These are phyloP conservation scores for Cinclus mexicanus DNA, from an alignment of 2,113 vertebrate species.

Conservation along the genomic window DNA sequence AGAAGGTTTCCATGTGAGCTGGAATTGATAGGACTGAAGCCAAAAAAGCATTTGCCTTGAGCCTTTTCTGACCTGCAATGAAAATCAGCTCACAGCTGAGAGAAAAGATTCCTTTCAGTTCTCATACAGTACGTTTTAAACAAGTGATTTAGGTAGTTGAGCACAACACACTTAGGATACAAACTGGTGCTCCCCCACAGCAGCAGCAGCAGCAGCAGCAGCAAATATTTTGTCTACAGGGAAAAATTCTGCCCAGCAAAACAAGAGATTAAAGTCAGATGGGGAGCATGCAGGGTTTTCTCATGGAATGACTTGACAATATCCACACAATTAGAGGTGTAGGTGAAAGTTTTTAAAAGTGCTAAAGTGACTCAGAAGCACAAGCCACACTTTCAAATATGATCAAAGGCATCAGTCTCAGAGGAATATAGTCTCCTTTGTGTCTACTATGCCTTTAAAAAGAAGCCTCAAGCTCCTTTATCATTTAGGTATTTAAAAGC, in stretches of 20 bases:
- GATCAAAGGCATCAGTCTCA: constrained; percentile 28
- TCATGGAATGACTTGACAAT: constrained; percentile 21
- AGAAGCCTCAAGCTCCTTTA: background rate
- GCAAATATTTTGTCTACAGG: background rate
- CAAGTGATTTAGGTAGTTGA: background rate
- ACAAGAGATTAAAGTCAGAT: background rate
- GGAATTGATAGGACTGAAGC: background rate
- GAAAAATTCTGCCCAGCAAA: constrained; percentile 39
- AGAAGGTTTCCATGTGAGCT: background rate
- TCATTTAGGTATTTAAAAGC: background rate
- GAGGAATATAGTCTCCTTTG: background rate
- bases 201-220: background rate
- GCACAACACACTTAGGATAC: background rate
- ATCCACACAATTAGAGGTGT: background rate
- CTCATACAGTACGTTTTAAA: background rate
- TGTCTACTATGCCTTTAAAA: background rate
- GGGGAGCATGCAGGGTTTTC: constrained; percentile 14
- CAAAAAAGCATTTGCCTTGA: background rate
- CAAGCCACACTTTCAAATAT: background rate
- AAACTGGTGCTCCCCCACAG: background rate
- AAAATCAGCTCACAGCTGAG: background rate
- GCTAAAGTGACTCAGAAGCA: constrained; percentile 20
- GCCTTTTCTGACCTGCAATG: background rate
- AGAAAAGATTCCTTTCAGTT: background rate
- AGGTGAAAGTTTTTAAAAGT: constrained; percentile 20